These are phyloP conservation scores for Andrena hattorfiana DNA, from an alignment of 2,888 invertebrate species.

Conservation along the genomic window DNA sequence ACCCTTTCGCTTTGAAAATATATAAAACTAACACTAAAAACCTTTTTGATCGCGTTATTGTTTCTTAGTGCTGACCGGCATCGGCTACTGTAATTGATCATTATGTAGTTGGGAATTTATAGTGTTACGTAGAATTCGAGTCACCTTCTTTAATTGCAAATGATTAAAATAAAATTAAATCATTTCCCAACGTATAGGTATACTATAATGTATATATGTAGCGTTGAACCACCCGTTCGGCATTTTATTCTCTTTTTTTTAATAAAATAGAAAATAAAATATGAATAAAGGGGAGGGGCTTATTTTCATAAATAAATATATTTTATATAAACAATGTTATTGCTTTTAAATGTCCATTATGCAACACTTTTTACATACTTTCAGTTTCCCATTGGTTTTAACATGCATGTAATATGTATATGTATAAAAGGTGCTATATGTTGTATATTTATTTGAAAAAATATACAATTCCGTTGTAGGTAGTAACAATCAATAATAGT, in stretches of 20 bases:
- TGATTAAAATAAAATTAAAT: no score
- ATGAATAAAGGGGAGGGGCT: slow-evolving; percentile 15
- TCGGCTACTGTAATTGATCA: no score
- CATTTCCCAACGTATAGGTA: no score
- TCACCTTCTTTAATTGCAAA: no score
- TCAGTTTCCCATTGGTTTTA: not conserved
- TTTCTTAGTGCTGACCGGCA: no score
- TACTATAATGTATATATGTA: no score
- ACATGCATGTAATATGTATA: not conserved
- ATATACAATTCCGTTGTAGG: slow-evolving; percentile 23
- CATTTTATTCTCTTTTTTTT: not conserved
- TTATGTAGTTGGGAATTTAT: no score
- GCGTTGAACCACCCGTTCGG: not conserved
- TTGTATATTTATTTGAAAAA: slow-evolving; percentile 31
- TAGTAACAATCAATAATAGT: slow-evolving; percentile 24
- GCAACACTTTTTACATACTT: slow-evolving; percentile 27
- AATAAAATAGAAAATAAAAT: slow-evolving; percentile 11
- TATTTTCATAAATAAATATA: slow-evolving; percentile 59
- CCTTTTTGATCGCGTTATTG: not conserved
- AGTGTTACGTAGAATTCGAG: no score
- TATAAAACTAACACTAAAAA: not conserved
- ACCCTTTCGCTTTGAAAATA: not conserved
- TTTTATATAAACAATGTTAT: slow-evolving; percentile 46
- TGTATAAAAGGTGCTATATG: slow-evolving; percentile 11
- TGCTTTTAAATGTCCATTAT: slow-evolving; percentile 17